These are phyloP conservation scores for Misgurnus mizolepis DNA, from an alignment of 2,113 vertebrate genomes.

Conservation along the genomic window DNA sequence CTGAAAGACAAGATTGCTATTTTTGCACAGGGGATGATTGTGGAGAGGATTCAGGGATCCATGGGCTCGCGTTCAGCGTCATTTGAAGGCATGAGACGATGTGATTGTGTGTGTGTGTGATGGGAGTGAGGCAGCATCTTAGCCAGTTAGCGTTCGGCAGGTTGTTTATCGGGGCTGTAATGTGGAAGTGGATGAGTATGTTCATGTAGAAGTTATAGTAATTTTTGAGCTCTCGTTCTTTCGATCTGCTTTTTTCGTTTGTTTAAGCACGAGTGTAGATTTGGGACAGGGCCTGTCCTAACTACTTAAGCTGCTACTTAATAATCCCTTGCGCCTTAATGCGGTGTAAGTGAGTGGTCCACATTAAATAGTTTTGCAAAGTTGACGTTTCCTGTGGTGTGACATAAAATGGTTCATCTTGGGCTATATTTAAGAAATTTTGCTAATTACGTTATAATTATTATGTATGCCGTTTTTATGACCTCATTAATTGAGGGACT, in stretches of 20 bases:
- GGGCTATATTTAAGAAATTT: no score
- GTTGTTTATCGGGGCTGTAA: slow-evolving; percentile 14
- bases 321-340: no score
- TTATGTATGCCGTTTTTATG: no score
- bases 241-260: background rate
- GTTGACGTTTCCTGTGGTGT: no score
- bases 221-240: background rate
- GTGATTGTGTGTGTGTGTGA: slow-evolving; percentile 36
- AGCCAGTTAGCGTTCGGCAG: slow-evolving; percentile 13
- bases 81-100: slow-evolving; percentile 55
- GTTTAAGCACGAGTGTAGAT: no score
- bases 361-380: no score
- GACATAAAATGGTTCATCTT: no score
- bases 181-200: slow-evolving; percentile 31
- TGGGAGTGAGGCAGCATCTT: slow-evolving; percentile 39
- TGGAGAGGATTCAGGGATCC: slow-evolving; percentile 58
- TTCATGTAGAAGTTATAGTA: background rate
- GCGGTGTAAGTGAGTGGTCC: no score
- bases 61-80: slow-evolving; percentile 62
- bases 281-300: no score
- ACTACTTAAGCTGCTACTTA: no score
- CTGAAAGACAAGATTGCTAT: slow-evolving; percentile 97
- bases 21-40: slow-evolving; percentile 85
- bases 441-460: no score
- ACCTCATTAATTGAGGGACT: no score